phyloP scores from a whole-genome alignment of 2,888 invertebrate genomes.

The Cryptops parisi region DNA sequence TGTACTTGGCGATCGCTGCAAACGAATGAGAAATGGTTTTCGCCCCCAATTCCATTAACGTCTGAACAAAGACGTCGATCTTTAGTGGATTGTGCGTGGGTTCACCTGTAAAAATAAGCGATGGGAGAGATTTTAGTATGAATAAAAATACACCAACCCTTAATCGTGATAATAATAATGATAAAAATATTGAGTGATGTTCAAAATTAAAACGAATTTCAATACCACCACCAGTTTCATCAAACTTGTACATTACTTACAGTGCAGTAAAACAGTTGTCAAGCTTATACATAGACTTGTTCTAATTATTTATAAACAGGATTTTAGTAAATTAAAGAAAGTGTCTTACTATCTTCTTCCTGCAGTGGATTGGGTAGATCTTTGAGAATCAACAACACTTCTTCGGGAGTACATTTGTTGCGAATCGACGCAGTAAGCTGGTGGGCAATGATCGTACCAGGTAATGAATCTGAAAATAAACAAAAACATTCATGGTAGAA shows the following conservation, averaged over 20 bases:
- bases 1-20: constrained; percentile 88
- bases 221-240: too few species aligned
- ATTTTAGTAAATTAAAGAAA: too few species aligned
- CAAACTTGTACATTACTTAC: too few species aligned
- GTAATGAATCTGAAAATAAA: constrained; percentile 25
- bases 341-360: constrained; percentile 43
- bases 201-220: too few species aligned
- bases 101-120: constrained; percentile 19
- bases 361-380: constrained; percentile 63
- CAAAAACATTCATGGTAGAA: too few species aligned
- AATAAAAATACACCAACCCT: too few species aligned
- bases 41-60: constrained; percentile 77
- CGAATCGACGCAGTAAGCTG: constrained; percentile 74
- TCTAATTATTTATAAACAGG: too few species aligned
- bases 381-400: constrained; percentile 69
- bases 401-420: constrained; percentile 78
- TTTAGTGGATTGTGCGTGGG: constrained; percentile 72
- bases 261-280: too few species aligned
- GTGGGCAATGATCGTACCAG: constrained; percentile 47
- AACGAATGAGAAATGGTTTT: constrained; percentile 98
- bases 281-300: too few species aligned
- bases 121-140: too few species aligned
- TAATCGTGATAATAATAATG: too few species aligned
- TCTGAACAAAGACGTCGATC: constrained; percentile 95
- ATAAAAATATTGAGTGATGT: too few species aligned